phyloP scores from a whole-genome alignment of 2,888 invertebrate species.

The Craniophora ligustri region DNA sequence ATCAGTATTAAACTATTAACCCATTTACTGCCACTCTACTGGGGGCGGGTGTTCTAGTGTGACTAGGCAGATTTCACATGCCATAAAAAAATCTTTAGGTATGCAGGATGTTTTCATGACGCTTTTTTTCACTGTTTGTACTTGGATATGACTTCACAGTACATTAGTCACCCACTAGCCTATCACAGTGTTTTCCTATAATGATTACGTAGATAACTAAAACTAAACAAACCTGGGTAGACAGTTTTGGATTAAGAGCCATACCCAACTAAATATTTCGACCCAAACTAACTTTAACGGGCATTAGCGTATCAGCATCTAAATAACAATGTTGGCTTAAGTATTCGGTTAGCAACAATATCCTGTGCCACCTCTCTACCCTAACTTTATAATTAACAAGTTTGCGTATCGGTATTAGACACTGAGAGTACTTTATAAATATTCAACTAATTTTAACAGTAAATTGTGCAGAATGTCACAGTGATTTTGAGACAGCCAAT shows the following conservation, averaged over 20 bases:
- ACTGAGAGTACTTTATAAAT: constrained; percentile 14
- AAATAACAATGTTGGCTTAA: neutral
- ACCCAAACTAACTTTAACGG: constrained; percentile 12
- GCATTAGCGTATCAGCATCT: neutral
- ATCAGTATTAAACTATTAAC: too few species aligned
- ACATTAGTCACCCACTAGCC: too few species aligned
- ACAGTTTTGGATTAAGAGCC: constrained; percentile 6
- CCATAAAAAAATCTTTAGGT: too few species aligned
- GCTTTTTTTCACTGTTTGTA: too few species aligned
- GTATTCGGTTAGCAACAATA: constrained; percentile 8
- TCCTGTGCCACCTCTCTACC: neutral
- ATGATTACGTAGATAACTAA: neutral
- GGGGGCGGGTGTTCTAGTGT: too few species aligned
- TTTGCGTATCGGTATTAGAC: neutral
- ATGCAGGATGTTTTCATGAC: too few species aligned
- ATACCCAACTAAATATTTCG: neutral
- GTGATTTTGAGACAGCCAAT: neutral
- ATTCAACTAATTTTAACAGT: constrained; percentile 8
- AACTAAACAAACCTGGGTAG: neutral
- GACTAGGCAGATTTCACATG: too few species aligned
- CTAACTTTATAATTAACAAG: constrained; percentile 16
- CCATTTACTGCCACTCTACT: too few species aligned
- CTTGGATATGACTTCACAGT: too few species aligned
- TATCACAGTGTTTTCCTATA: too few species aligned
- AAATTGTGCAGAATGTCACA: neutral